Percentiles rank a stretch among this genome's conserved stretches.
Evolutionary conservation across 2,888 invertebrate genomes (phyloP).

Genomic region (Ennomos erosarius): DNA sequence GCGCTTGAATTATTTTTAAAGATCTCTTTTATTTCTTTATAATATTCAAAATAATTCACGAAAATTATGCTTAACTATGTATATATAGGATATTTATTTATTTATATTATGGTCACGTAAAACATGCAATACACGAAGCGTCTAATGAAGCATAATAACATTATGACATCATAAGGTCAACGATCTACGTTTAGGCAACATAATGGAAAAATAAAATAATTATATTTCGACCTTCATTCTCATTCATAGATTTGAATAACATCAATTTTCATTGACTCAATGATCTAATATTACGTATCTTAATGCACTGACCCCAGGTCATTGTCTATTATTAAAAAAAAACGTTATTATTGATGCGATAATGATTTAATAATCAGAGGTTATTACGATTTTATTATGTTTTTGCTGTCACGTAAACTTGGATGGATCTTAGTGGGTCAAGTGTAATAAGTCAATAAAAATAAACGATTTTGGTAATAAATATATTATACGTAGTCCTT

Average conservation of each 20-base stretch:
- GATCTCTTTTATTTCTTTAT: too few relatives aligned
- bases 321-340: conserved; percentile 6
- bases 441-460: conserved; percentile 31
- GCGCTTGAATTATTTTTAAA: too few relatives aligned
- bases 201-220: conserved; percentile 21
- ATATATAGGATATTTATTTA: too few relatives aligned
- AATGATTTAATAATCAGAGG: conserved; percentile 23
- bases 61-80: too few relatives aligned
- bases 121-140: too few relatives aligned
- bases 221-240: conserved; percentile 21
- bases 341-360: conserved; percentile 12
- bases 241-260: conserved; percentile 22
- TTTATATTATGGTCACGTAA: background rate
- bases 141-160: too few relatives aligned
- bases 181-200: conserved; percentile 20
- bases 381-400: conserved; percentile 13
- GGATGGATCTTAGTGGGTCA: conserved; percentile 30
- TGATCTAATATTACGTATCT: too few relatives aligned
- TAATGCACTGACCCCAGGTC: too few relatives aligned
- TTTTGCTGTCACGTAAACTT: conserved; percentile 17
- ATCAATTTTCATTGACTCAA: background rate
- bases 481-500: too few relatives aligned
- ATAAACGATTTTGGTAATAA: conserved; percentile 1
- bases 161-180: conserved; percentile 25
- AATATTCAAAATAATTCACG: too few relatives aligned